Evolutionary conservation across 2,888 invertebrate species (phyloP), one percentile per base, ranked within the genome.

Genomic region (Limenitis arthemis): DNA sequence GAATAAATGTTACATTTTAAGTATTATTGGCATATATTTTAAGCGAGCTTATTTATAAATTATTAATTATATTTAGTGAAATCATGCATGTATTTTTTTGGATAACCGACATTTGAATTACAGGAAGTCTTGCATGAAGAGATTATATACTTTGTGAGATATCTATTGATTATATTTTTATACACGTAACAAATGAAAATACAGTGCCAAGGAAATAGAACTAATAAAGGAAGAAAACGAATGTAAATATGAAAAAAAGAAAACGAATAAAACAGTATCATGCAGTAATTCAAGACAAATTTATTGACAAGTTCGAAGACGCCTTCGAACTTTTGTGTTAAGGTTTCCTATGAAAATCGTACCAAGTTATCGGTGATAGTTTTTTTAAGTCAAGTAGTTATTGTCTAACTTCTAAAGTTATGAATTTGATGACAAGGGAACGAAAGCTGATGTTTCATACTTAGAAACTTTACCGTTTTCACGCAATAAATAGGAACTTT

Each of bases 391-490:
- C 49, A 36, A 51, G 49, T 55, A 58, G 59, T 63, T 60, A 63
- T 60, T 62, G 56, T 52, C 51, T 42, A 58, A 62, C 55, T 63
- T 62, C 41, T 47, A 42, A 53, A 56, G 53, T 60, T 61, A 59
- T 53, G 58, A 59, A 56, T 50, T 54, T 43, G 59, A 59, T 57
- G 58, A 59, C 51, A 54, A 47, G 39, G 49, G 37, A 55, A 52
- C 52, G 51, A 55, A 49, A 54, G 54, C 55, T 58, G 53, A 53
- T 59, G 61, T 58, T 55, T 56, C 52, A 60, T 55, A 52, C 47
- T 51, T 12, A 41, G 48, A 52, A 55, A 57, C 53, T 58, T 56
- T 56, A 41, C 49, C 53, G 44, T 53, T 46, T 56, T 49, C 44
- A 44, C 39, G 47, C 55, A 46, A 54, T 54, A 54, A 56, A 59